phyloP scores from a whole-genome alignment of 2,113 vertebrate species.

The Neogobius melanostomus region DNA sequence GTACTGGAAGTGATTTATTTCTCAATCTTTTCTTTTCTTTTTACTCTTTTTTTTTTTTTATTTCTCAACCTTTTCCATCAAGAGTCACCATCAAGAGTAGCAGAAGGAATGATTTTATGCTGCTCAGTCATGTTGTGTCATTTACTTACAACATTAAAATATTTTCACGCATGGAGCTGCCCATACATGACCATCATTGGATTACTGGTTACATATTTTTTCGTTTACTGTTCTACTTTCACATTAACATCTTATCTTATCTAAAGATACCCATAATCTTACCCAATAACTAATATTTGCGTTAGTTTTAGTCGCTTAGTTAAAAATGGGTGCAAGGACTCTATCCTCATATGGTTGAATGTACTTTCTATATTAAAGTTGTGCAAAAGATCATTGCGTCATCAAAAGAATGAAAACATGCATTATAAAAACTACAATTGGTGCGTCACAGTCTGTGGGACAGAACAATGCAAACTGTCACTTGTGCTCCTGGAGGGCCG shows the following conservation, averaged over 20 bases:
- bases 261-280: constrained; percentile 12
- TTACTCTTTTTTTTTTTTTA: too few species aligned
- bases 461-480: background rate
- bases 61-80: too few species aligned
- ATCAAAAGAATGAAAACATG: background rate
- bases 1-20: too few species aligned
- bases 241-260: background rate
- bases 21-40: too few species aligned
- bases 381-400: background rate
- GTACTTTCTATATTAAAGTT: too few species aligned
- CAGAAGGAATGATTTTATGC: too few species aligned
- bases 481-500: background rate
- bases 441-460: background rate
- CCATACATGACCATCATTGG: background rate
- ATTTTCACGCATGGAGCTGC: too few species aligned
- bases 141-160: too few species aligned
- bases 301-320: constrained; percentile 52
- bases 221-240: background rate
- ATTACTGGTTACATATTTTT: background rate
- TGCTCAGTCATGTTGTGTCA: background rate
- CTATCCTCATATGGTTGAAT: too few species aligned
- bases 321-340: constrained; percentile 36
- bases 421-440: background rate
- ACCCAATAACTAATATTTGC: constrained; percentile 8
- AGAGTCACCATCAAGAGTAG: too few species aligned